These are phyloP conservation scores for Protomyctophum bolini DNA, from an alignment of 2,113 vertebrate genomes.

Conservation along the genomic window DNA sequence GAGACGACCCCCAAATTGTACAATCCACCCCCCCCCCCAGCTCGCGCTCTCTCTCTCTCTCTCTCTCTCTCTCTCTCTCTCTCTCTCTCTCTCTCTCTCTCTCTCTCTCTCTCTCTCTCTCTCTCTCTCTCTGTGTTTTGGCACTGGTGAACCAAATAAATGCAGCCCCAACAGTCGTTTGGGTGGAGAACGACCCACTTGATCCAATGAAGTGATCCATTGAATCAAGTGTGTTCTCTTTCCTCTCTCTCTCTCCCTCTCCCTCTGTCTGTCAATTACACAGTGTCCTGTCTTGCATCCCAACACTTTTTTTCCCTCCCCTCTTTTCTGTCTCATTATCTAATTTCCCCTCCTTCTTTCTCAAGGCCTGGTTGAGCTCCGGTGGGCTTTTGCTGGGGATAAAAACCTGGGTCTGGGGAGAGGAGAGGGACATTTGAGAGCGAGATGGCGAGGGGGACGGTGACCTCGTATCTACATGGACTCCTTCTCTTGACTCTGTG, in stretches of 20 bases:
- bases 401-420: slow-evolving; percentile 85
- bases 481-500: slow-evolving; percentile 85
- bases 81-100: slow-evolving; percentile 15
- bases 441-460: slow-evolving; percentile 87
- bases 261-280: slow-evolving; percentile 77
- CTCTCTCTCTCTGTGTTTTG: slow-evolving; percentile 46
- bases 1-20: slow-evolving; percentile 21
- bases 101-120: slow-evolving; percentile 5
- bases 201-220: slow-evolving; percentile 74
- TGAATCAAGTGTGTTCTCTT: slow-evolving; percentile 65
- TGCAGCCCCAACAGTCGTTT: slow-evolving; percentile 60
- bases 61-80: slow-evolving; percentile 8
- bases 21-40: slow-evolving; percentile 4
- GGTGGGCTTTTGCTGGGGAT: slow-evolving; percentile 86
- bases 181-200: slow-evolving; percentile 62
- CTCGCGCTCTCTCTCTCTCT: not conserved
- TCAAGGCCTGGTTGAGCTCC: slow-evolving; percentile 80
- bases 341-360: slow-evolving; percentile 73
- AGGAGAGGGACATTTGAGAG: slow-evolving; percentile 86
- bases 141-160: slow-evolving; percentile 74
- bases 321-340: slow-evolving; percentile 43
- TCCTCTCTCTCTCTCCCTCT: slow-evolving; percentile 44
- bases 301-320: slow-evolving; percentile 41
- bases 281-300: slow-evolving; percentile 77
- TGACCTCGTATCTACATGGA: slow-evolving; percentile 80